Conservation (phyloP, 92 coral and sea anemone species). For the Bergia sp. region DNA sequence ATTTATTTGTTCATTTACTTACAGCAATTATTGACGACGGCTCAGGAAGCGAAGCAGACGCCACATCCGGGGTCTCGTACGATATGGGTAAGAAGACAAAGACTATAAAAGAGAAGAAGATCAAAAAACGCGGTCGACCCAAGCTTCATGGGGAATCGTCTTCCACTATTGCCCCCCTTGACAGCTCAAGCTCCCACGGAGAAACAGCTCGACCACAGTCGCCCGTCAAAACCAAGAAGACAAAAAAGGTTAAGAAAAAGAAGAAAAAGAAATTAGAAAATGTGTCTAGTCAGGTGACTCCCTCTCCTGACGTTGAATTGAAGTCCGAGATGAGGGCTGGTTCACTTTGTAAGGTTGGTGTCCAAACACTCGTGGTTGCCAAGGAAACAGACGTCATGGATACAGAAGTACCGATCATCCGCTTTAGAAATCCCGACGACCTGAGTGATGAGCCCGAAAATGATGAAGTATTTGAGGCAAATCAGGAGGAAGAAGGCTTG, state of each 20-base stretch:
- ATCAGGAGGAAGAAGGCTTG: slow-evolving; percentile 68
- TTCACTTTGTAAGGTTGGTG: slow-evolving; percentile 32
- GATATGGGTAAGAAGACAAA: slow-evolving; percentile 55
- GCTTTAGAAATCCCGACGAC: slow-evolving; percentile 54
- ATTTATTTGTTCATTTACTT: not conserved
- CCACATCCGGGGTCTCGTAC: not conserved
- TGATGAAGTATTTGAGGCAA: slow-evolving; percentile 74
- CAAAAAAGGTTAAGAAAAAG: slow-evolving; percentile 62
- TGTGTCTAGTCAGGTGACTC: slow-evolving; percentile 18
- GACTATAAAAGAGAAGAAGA: slow-evolving; percentile 65
- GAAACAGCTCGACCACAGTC: slow-evolving; percentile 58
- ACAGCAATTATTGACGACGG: not conserved
- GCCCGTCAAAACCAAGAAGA: slow-evolving; percentile 72
- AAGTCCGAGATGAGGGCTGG: slow-evolving; percentile 41
- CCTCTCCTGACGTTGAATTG: slow-evolving; percentile 62
- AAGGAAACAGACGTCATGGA: slow-evolving; percentile 62
- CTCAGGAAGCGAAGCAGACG: slow-evolving; percentile 20
- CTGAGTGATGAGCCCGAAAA: slow-evolving; percentile 65
- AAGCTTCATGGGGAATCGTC: slow-evolving; percentile 53
- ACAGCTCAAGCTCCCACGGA: slow-evolving; percentile 34
- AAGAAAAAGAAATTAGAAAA: slow-evolving; percentile 59
- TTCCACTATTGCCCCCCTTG: slow-evolving; percentile 50
- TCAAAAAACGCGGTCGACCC: slow-evolving; percentile 53
- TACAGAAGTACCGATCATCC: slow-evolving; percentile 51
- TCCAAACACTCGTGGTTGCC: slow-evolving; percentile 60